Percentiles rank a stretch among this genome's conserved stretches.
Evolutionary conservation across 2,888 invertebrate species (phyloP).

Genomic region (Melikaiella ostensackeni): DNA sequence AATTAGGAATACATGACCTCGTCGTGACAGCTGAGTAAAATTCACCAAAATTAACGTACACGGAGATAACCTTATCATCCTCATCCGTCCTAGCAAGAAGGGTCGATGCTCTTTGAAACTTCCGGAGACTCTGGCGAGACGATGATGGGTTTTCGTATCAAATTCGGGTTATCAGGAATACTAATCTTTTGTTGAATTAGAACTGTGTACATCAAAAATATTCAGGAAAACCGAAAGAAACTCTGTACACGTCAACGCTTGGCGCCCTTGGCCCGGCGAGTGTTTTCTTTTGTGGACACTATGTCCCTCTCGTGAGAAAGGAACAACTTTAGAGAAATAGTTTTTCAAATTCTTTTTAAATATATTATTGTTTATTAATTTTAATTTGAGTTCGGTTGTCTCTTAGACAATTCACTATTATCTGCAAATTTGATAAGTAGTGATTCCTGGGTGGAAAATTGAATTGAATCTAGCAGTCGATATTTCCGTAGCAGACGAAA

Average conservation of each 20-base stretch:
- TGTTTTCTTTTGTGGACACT: no score
- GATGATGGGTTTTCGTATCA: not conserved
- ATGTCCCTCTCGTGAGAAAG: not conserved
- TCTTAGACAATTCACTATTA: not conserved
- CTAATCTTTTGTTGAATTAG: not conserved
- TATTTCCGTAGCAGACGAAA: not conserved
- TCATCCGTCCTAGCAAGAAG: not conserved
- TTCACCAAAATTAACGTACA: constrained; percentile 26
- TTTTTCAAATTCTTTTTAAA: not conserved
- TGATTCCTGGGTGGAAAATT: not conserved
- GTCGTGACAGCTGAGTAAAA: not conserved
- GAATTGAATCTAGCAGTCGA: not conserved
- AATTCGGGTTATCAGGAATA: not conserved
- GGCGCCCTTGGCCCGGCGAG: constrained; percentile 24
- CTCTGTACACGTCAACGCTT: constrained; percentile 11
- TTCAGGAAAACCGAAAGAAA: not conserved
- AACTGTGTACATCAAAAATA: not conserved
- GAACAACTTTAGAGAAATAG: not conserved
- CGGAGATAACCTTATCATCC: constrained; percentile 35
- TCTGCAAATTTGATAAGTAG: not conserved
- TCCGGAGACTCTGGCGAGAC: not conserved
- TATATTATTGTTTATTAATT: not conserved
- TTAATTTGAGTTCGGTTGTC: not conserved
- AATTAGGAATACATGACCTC: constrained; percentile 6
- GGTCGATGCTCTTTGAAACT: not conserved